Evolutionary conservation across 2,113 vertebrate genomes (phyloP), one percentile per base, ranked within the genome.

Genomic region (Scomber japonicus): DNA sequence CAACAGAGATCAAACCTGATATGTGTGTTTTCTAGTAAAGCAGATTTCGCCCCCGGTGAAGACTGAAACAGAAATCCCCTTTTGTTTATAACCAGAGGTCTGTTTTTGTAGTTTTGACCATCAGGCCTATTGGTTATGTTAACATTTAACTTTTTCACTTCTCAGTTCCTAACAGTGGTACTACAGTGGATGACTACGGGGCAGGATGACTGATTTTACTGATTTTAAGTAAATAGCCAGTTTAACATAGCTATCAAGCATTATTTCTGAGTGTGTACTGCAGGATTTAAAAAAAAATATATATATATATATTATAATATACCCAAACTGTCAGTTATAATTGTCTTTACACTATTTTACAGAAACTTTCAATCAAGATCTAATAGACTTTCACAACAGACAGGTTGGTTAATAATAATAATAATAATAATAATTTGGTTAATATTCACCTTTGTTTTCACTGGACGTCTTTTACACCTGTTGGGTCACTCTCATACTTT

Each of bases 1-100:
- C 64, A 11, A 27, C 67, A 64, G 81, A 86, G 87, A 88, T 92
- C 80, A 90, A 88, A 70, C 68, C 65, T 78, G 61, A 87, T 69
- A 69, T 80, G 35, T 89, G 60, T 81, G 54, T 88, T 85, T 85
- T 82, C 61, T 78, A 35, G 68, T 80, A 63, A 85, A 84, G 46
- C 19, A 55, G 67, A 78, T 35, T 68, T 61, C 71, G 19, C 74
- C 45, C 61, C 53, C 21, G 40, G 44, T 68, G 69, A 54, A 48
- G 54, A 3, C 21, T 75, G 46, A 71, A 66, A 66, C 50, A 7
- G 55, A 63, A 68, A 68, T 31, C 54, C 14, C 10, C 0, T 27
- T 27, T 72, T 30, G 53, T 63, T 31, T 45, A 57, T 49, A 63
- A 40, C 51, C 51, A 0, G 1, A 13, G 49, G 19, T 55, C 13